Base-by-base conservation (phyloP, 2,888 invertebrate genomes). In the Pecten maximus region DNA sequence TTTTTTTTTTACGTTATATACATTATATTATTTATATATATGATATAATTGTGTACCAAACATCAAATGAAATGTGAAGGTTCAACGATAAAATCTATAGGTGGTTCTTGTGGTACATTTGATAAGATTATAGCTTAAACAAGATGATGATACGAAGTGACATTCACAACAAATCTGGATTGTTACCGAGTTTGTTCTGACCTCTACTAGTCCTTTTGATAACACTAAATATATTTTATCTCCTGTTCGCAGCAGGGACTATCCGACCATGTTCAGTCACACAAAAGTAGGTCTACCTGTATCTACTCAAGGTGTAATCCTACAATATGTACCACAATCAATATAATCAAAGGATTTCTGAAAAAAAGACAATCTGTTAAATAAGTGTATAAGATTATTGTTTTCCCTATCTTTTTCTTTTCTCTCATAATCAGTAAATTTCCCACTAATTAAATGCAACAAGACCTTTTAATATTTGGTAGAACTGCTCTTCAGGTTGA, bases 121-220 rank as follows among this genome's bases (percentile, higher is more conserved):
- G 74, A 74, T 74, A 60, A 23, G 35, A 74, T 28, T 28, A 10
- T 35, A 74, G 35, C 74, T 28, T 28, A 74, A 28, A 74, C 74
- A 74, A 28, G 74, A 28, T 74, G 28, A 28, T 74, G 15, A 8
- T 10, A 8, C 0, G 19, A 74, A 74, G 74, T 74, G 74, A 74
- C 35, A 54, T 54, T 54, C 54, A 54, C 54, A 54, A 54, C 54
- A 54, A 74, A 74, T 74, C 35, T 74, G 74, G 50, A 28, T 74
- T 74, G 74, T 74, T 74, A 74, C 74, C 74, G n/a, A 74, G 74
- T 74, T 74, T 35, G 15, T 74, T 74, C 74, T 74, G 74, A 74
- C 74, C 74, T 74, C 35, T 28, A 10, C 74, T 35, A 8, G 8
- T 35, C 74, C 35, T 35, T 74, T 35, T 28, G 35, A 74, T 74